Base-by-base conservation (phyloP, 2,888 invertebrate genomes). In the Euspilapteryx auroguttella region DNA sequence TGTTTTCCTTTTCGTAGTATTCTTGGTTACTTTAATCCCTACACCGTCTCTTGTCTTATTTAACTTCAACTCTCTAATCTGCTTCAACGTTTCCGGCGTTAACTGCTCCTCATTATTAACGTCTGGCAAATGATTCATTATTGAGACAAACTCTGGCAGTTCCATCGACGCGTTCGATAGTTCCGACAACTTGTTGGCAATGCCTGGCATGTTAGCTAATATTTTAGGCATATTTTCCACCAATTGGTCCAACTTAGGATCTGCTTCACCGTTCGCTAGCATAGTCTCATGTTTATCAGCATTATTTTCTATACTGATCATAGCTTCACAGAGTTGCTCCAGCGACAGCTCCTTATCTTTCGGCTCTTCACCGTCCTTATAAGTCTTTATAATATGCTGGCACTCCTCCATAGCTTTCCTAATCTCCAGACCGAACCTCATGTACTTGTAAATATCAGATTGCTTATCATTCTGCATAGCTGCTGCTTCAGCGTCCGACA, bases 341-440 rank as follows among this genome's bases (percentile, higher is more conserved):
- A 5, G 5, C 27, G 9, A n/a, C 27, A 11, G 4, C 11, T 21
- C 17, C 17, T 9, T n/a, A n/a, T n/a, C n/a, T n/a, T n/a, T n/a
- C n/a, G n/a, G n/a, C n/a, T n/a, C n/a, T n/a, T n/a, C n/a, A n/a
- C n/a, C n/a, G n/a, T n/a, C n/a, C n/a, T 63, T 65, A 12, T 66
- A 69, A 0, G 69, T 64, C 25, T 68, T 65, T 2, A 73, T 73
- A 12, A 73, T 68, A 37, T 68, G 66, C 42, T 73, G 69, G 34
- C 73, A 71, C 22, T 73, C 71, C 31, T 73, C 75, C 65, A 75
- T 69, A 0, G 71, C 71, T 35, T 65, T 71, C 32, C 71, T 75
- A 4, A 75, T 66, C 44, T 73, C 69, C 13, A 71, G 20, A 1
- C 75, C 69, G 14, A 71, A 69, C 0, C 62, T 61, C 0, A 69